These are phyloP conservation scores for Python bivittatus DNA, from an alignment of 2,113 vertebrate species.

Conservation along the genomic window DNA sequence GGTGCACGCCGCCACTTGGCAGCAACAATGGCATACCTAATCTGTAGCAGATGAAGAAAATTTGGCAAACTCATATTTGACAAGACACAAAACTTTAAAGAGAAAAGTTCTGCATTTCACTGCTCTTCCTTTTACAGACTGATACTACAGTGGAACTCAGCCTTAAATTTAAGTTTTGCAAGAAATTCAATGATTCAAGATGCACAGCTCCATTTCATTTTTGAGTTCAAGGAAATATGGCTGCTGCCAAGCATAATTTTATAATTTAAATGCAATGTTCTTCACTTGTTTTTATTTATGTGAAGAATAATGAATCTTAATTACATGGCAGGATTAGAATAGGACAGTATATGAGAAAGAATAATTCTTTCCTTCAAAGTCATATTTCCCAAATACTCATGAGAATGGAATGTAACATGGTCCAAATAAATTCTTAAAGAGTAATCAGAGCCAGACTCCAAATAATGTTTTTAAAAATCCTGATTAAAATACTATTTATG, in stretches of 20 bases:
- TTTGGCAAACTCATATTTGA: slow-evolving; percentile 83
- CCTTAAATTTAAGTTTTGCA: slow-evolving; percentile 62
- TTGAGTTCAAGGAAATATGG: slow-evolving; percentile 23
- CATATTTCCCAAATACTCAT: background rate
- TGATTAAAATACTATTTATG: background rate
- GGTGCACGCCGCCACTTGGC: slow-evolving; percentile 71
- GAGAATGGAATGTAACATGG: background rate
- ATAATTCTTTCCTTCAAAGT: background rate
- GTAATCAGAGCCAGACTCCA: background rate
- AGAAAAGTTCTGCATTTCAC: slow-evolving; percentile 57
- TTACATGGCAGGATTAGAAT: background rate
- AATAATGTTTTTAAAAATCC: background rate
- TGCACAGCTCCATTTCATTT: slow-evolving; percentile 31
- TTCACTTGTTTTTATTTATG: background rate
- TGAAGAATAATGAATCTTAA: background rate
- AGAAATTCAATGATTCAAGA: slow-evolving; percentile 45
- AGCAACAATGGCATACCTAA: slow-evolving; percentile 67
- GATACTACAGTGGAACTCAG: slow-evolving; percentile 63
- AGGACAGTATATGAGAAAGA: background rate
- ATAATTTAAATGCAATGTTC: background rate
- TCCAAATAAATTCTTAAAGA: background rate
- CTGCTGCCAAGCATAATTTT: background rate
- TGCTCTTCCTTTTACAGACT: slow-evolving; percentile 57
- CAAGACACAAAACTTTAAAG: slow-evolving; percentile 72
- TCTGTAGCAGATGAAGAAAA: slow-evolving; percentile 87